phyloP scores from a whole-genome alignment of 2,888 invertebrate genomes.

The Dugesia japonica region DNA sequence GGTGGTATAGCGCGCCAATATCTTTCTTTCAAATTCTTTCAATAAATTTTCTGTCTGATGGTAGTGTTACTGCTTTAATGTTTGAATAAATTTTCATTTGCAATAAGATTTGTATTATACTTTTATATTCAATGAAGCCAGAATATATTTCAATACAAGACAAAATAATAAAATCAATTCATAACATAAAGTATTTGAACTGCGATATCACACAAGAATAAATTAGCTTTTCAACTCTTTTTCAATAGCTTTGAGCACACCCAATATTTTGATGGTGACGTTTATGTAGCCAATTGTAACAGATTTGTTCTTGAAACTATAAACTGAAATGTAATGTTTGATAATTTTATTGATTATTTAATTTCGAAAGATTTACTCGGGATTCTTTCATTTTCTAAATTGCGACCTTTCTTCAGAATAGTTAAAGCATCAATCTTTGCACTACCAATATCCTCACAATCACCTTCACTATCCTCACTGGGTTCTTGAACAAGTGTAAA shows the following conservation, averaged over 20 bases:
- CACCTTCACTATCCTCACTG: background rate
- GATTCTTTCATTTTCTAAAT: slow-evolving; percentile 20
- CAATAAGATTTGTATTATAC: no score
- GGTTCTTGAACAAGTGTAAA: background rate
- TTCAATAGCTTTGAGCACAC: background rate
- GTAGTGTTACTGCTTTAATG: no score
- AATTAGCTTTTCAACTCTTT: background rate
- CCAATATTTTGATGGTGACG: background rate
- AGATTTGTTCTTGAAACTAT: background rate
- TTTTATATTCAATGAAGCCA: no score
- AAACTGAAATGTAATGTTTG: background rate
- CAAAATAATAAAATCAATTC: no score
- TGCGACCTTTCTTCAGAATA: background rate
- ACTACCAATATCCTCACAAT: background rate
- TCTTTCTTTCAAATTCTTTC: no score
- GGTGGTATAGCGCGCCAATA: no score
- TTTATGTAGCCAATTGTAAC: background rate
- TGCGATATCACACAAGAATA: no score
- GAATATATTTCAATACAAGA: no score
- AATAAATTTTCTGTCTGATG: no score
- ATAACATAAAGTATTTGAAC: no score
- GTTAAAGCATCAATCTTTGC: background rate
- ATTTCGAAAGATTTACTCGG: background rate
- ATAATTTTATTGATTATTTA: no score
- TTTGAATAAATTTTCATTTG: no score